Evolutionary conservation across 1,140 invertebrate species (phyloP).

Genomic region (Grapholita molesta): DNA sequence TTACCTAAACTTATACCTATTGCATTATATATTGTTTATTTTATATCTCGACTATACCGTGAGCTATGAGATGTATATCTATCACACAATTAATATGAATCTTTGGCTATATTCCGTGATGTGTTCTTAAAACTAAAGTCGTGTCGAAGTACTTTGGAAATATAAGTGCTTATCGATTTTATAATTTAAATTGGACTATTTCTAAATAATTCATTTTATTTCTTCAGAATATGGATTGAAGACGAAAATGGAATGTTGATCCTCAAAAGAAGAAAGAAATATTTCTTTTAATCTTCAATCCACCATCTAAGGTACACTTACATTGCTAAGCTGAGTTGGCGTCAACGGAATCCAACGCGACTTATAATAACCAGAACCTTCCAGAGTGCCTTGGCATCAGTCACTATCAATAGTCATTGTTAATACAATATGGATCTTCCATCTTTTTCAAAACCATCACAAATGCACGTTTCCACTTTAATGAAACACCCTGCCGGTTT

Average conservation of each 20-base stretch:
- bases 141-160: conserved; percentile 17
- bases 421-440: neutral
- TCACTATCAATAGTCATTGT: neutral
- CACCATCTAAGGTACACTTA: neutral
- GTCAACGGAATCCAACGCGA: conserved; percentile 1
- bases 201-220: conserved; percentile 16
- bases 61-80: conserved; percentile 17
- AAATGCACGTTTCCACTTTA: neutral
- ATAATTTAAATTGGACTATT: conserved; percentile 14
- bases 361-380: neutral
- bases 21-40: conserved; percentile 17
- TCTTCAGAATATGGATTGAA: neutral
- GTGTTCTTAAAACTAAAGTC: conserved; percentile 15
- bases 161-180: conserved; percentile 17
- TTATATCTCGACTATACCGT: conserved; percentile 8
- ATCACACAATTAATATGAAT: conserved; percentile 17
- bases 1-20: neutral
- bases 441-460: neutral
- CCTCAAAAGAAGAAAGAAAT: neutral
- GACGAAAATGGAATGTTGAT: conserved; percentile 4
- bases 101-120: conserved; percentile 17
- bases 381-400: neutral
- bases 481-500: neutral
- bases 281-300: neutral
- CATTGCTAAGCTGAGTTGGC: neutral